Evolutionary conservation across 2,113 vertebrate genomes (phyloP), one percentile per base, ranked within the genome.

Genomic region (Pyxicephalus adspersus): DNA sequence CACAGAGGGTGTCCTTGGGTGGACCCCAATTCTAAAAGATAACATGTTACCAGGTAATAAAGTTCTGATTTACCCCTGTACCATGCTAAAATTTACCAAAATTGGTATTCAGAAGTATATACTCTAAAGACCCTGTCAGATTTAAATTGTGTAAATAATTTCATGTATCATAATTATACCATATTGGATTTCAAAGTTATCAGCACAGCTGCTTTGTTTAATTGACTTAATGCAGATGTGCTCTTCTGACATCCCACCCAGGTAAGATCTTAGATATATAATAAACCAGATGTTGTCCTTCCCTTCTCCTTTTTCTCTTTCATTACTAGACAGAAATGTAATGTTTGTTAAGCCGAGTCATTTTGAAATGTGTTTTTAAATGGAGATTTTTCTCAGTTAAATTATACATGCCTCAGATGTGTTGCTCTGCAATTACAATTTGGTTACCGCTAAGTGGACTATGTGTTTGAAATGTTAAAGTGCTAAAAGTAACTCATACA

Each of bases 261-360:
- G 38, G 4, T 58, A 58, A 58, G 8, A 61, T 25, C 25, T 13
- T 5, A 52, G 7, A 25, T 70, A 6, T 70, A 23, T 52, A 50
- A 70, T 70, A 67, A 70, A 28, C 45, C 67, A 70, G 67, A 6
- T 70, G 67, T 52, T 70, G 23, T 51, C 45, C 17, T 4, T 17
- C 15, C 28, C 26, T 26, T 50, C 3, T 25, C 4, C 15, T 68
- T 9, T 16, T 45, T 13, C 38, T 45, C 11, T 68, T 25, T 68
- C 15, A 51, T 17, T 18, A 15, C 31, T 64, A 22, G 64, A 66
- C 31, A 45, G n/a, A 66, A 22, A 23, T 22, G 9, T 22, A 0
- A 66, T 66, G 23, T 63, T 63, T 17, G 17, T 45, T 45, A 45
- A 9, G 8, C 38, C 15, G 13, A 5, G 26, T 63, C n/a, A n/a